Evolutionary conservation across 2,888 invertebrate genomes (phyloP).

Genomic region (Dioctria linearis): DNA sequence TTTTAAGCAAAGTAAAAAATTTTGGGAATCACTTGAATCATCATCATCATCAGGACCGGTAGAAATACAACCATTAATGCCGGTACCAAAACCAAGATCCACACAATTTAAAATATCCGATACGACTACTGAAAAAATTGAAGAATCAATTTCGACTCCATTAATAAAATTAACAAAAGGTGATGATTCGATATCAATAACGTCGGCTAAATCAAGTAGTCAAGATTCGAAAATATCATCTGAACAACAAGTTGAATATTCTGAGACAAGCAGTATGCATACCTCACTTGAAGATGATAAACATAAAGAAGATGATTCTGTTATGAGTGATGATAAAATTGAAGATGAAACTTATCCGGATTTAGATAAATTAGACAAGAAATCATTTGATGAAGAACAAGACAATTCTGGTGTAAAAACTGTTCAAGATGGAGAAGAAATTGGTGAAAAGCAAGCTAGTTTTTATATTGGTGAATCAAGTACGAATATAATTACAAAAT

Average conservation of each 20-base stretch:
- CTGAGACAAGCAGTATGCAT: conserved; percentile 56
- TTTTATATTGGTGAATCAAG: conserved; percentile 71
- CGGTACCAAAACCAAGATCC: conserved; percentile 68
- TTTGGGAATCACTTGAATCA: conserved; percentile 59
- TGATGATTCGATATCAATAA: conserved; percentile 55
- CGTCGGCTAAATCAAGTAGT: conserved; percentile 53
- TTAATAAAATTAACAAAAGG: conserved; percentile 58
- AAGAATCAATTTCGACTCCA: conserved; percentile 40
- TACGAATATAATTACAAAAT: conserved; percentile 68
- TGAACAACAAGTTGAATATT: conserved; percentile 59
- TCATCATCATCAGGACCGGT: background rate
- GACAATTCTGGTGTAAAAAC: background rate
- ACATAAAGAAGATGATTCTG: conserved; percentile 54
- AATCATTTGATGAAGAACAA: conserved; percentile 3
- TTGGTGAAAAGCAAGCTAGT: conserved; percentile 62
- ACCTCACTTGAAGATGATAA: conserved; percentile 56
- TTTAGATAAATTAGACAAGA: conserved; percentile 17
- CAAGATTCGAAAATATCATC: conserved; percentile 58
- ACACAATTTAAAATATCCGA: conserved; percentile 65
- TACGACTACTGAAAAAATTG: conserved; percentile 57
- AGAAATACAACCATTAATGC: conserved; percentile 58
- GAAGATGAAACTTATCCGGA: conserved; percentile 52
- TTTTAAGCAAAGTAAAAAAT: conserved; percentile 59
- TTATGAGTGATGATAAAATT: conserved; percentile 56
- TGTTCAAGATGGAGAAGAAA: conserved; percentile 62